Base-by-base conservation (phyloP, 92 coral and sea anemone species). In the Siderastrea siderea region DNA sequence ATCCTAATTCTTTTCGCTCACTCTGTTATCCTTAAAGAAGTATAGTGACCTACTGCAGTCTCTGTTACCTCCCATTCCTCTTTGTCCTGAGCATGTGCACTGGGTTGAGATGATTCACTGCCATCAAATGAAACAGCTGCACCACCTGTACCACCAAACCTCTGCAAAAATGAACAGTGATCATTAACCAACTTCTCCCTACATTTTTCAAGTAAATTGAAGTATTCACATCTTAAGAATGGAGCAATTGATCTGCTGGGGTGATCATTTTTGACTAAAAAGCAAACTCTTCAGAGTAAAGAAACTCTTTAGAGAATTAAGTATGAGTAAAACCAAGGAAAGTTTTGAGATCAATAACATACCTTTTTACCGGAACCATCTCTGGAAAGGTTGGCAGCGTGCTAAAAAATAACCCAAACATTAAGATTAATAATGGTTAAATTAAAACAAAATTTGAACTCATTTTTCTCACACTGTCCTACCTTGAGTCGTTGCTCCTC, bases 401-500 rank as follows among this genome's bases (percentile, higher is more conserved):
- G 87, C 87, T 84, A 45, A 62, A 53, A 49, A 43, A 3, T 14
- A 73, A 51, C 76, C 76, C 17, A 66, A 19, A 66, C 46, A 66
- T 17, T 17, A n/a, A 66, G 3, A 66, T 66, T 46, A 71, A 46
- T 45, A 7, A 47, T 1, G 10, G 51, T 53, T 68, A 3, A 68
- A 68, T 68, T 26, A 4, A 46, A 44, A 59, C 8, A 54, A 57
- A 59, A 12, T 38, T 87, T 74, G 70, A 77, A 84, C 15, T 68
- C 66, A 45, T 84, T 83, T 79, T 76, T 83, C 51, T 64, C 26
- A n/a, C 78, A 75, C 86, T 89, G 92, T 80, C 86, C 90, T 44
- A 91, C 84, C 72, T 87, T 95, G 55, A 71, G 91, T 16, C 92
- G 83, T 68, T 91, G 95, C 74, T 90, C 96, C 60, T 93, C 98